Conservation (phyloP, 2,113 vertebrate species). For the Oryzias javanicus region DNA sequence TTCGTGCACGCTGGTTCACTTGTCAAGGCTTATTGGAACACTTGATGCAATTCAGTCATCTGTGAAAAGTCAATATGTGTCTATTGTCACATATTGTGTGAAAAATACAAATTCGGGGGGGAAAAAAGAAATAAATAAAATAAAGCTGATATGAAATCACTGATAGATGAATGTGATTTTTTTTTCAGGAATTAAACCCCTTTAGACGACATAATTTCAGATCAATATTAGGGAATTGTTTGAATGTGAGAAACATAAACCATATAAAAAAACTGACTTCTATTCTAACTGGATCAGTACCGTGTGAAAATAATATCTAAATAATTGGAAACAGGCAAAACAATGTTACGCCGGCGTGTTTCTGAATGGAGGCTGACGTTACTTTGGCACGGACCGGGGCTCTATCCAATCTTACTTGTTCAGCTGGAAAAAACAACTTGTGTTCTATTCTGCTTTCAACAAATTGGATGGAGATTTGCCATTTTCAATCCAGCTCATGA, state of each 20-base stretch:
- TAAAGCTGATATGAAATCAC: background rate
- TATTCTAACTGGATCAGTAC: constrained; percentile 2
- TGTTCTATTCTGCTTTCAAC: constrained; percentile 28
- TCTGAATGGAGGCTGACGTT: constrained; percentile 19
- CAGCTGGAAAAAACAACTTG: constrained; percentile 13
- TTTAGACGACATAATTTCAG: too few species aligned
- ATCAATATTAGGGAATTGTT: background rate
- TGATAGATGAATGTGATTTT: too few species aligned
- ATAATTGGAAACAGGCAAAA: constrained; percentile 18
- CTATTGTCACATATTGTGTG: background rate
- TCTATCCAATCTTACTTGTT: constrained; percentile 35
- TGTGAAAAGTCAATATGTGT: background rate
- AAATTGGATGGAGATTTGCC: constrained; percentile 49
- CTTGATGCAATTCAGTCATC: background rate
- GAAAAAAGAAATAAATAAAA: background rate
- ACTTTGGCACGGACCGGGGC: constrained; percentile 9
- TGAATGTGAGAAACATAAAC: background rate
- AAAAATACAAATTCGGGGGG: background rate
- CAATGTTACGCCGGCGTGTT: background rate
- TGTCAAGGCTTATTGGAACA: background rate
- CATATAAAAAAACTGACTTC: background rate
- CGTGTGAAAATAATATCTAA: background rate
- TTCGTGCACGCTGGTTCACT: background rate
- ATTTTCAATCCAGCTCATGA: constrained; percentile 36
- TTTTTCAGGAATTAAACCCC: too few species aligned